phyloP scores from a whole-genome alignment of 2,113 vertebrate species.

The Isurus oxyrinchus region DNA sequence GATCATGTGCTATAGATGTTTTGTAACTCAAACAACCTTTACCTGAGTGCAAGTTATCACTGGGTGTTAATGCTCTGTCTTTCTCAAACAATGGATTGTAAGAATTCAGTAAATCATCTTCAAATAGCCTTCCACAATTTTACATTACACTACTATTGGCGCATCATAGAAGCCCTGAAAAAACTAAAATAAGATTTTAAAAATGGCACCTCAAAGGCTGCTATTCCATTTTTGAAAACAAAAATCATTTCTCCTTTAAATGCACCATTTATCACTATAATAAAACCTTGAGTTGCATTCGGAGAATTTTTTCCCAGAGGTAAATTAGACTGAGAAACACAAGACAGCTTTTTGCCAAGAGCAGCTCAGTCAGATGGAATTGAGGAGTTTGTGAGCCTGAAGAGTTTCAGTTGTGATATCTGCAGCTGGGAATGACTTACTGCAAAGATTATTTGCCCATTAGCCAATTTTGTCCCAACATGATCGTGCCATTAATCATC shows the following conservation, averaged over 20 bases:
- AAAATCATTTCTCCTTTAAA: neutral
- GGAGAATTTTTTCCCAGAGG: neutral
- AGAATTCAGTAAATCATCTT: neutral
- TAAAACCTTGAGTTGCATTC: neutral
- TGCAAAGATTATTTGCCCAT: neutral
- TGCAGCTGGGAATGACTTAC: neutral
- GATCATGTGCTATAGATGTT: neutral
- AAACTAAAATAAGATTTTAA: neutral
- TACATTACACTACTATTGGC: neutral
- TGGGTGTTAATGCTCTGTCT: neutral
- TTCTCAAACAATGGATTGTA: neutral
- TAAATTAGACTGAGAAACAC: neutral
- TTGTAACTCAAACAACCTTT: neutral
- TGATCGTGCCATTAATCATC: neutral
- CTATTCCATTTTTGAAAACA: neutral
- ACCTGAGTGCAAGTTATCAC: neutral
- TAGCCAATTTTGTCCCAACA: neutral
- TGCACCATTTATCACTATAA: neutral
- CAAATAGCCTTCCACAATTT: neutral
- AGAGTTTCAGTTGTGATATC: neutral
- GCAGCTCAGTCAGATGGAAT: neutral
- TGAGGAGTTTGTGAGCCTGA: neutral
- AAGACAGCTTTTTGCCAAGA: neutral
- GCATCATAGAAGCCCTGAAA: neutral
- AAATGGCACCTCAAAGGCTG: neutral